These are phyloP conservation scores for Eretmochelys imbricata DNA, from an alignment of 2,113 vertebrate species.

Conservation along the genomic window DNA sequence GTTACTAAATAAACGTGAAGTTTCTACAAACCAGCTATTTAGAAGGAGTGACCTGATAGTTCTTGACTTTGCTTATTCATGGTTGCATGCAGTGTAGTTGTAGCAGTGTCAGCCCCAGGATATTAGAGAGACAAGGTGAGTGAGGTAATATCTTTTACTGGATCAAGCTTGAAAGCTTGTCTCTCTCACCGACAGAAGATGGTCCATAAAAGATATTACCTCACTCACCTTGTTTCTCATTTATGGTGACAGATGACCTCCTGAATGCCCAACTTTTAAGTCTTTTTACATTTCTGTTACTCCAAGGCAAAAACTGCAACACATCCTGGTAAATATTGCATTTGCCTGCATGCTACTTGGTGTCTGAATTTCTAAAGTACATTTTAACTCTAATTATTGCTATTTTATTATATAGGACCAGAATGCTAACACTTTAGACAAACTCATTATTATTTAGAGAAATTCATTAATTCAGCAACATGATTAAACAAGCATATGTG, in stretches of 20 bases:
- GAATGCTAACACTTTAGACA: accelerated
- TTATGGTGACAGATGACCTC: not conserved
- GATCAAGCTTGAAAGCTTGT: not conserved
- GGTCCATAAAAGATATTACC: not conserved
- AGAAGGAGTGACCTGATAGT: not conserved
- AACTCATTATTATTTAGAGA: not conserved
- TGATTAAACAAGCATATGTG: not conserved
- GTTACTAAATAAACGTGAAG: not conserved
- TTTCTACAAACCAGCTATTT: not conserved
- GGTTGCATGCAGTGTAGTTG: not conserved
- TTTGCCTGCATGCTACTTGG: not conserved
- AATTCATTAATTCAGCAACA: not conserved
- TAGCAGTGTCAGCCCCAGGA: not conserved
- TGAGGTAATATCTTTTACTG: not conserved
- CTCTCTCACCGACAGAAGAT: not conserved
- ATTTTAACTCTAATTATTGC: not conserved
- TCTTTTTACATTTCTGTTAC: not conserved
- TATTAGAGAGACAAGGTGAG: not conserved
- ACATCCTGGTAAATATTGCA: not conserved
- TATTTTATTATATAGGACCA: not conserved
- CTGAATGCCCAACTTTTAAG: not conserved
- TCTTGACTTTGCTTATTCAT: not conserved
- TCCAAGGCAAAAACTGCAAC: not conserved
- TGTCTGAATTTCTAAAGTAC: not conserved
- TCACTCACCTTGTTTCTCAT: not conserved